Percentiles rank a stretch among this genome's conserved stretches.
Evolutionary conservation across 1,140 invertebrate genomes (phyloP).

Genomic region (Papilio helenus): DNA sequence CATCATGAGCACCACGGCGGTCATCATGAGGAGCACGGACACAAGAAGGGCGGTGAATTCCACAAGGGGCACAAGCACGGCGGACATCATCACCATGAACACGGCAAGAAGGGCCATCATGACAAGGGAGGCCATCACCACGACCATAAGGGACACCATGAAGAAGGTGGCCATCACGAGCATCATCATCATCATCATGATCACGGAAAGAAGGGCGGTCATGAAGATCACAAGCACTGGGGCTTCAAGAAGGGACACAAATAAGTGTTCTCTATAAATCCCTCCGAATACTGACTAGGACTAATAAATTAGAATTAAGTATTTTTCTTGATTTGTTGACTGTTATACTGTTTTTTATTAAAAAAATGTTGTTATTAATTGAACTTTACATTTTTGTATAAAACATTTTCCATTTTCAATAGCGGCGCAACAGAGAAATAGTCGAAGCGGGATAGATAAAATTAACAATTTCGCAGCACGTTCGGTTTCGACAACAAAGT

Average conservation of each 20-base stretch:
- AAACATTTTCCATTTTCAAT: slow-evolving; percentile 41
- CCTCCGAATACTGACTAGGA: slow-evolving; percentile 57
- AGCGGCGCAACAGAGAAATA: slow-evolving; percentile 19
- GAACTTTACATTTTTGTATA: slow-evolving; percentile 34
- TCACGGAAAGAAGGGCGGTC: slow-evolving; percentile 85
- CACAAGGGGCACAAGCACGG: slow-evolving; percentile 87
- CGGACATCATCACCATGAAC: slow-evolving; percentile 86
- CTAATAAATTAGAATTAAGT: slow-evolving; percentile 59
- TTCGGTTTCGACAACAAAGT: slow-evolving; percentile 73
- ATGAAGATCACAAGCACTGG: slow-evolving; percentile 81
- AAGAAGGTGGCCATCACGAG: slow-evolving; percentile 83
- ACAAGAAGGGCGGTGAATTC: slow-evolving; percentile 86
- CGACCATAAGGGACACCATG: slow-evolving; percentile 77
- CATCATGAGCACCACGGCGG: slow-evolving; percentile 86
- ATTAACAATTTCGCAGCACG: slow-evolving; percentile 63
- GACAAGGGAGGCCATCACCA: slow-evolving; percentile 85
- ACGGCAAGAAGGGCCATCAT: slow-evolving; percentile 88
- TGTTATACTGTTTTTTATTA: slow-evolving; percentile 62
- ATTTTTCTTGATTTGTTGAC: slow-evolving; percentile 61
- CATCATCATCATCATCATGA: slow-evolving; percentile 85
- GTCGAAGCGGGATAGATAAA: slow-evolving; percentile 42
- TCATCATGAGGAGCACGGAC: slow-evolving; percentile 86
- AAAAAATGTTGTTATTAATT: slow-evolving; percentile 48
- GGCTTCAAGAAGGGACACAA: slow-evolving; percentile 84
- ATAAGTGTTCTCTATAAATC: slow-evolving; percentile 52